These are phyloP conservation scores for Rhea pennata DNA, from an alignment of 2,113 vertebrate species.

Conservation along the genomic window DNA sequence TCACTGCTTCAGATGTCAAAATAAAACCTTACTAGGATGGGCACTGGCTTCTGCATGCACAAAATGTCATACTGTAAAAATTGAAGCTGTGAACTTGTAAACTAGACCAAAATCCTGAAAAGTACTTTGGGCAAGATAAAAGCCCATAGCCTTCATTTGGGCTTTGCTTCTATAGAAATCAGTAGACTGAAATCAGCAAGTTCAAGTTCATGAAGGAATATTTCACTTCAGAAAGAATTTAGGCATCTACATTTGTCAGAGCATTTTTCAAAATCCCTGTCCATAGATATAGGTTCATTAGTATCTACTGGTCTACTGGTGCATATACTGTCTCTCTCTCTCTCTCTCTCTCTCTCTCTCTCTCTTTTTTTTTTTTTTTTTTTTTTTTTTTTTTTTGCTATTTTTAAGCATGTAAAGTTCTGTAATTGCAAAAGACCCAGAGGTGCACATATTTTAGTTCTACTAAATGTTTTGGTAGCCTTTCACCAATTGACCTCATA, in stretches of 20 bases:
- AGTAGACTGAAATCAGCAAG: background rate
- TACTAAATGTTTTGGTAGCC: background rate
- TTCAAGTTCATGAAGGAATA: background rate
- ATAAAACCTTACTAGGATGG: background rate
- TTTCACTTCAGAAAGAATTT: background rate
- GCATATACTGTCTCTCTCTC: no score
- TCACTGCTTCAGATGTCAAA: constrained; percentile 1
- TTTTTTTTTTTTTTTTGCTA: no score
- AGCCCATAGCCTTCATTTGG: background rate
- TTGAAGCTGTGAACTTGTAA: background rate
- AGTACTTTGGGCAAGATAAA: background rate
- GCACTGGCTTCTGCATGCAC: background rate
- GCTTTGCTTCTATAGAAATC: background rate
- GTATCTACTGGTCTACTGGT: background rate
- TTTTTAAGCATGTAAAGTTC: background rate
- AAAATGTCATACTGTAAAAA: background rate
- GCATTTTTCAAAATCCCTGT: background rate
- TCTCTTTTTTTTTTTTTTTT: no score
- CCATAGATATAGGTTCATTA: background rate
- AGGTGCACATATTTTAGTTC: background rate
- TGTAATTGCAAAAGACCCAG: background rate
- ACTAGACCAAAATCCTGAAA: background rate
- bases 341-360: no score
- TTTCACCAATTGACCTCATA: background rate
- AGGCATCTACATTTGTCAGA: background rate